phyloP scores from a whole-genome alignment of 2,797 vertebrate genomes.

The Zalophus californianus region DNA sequence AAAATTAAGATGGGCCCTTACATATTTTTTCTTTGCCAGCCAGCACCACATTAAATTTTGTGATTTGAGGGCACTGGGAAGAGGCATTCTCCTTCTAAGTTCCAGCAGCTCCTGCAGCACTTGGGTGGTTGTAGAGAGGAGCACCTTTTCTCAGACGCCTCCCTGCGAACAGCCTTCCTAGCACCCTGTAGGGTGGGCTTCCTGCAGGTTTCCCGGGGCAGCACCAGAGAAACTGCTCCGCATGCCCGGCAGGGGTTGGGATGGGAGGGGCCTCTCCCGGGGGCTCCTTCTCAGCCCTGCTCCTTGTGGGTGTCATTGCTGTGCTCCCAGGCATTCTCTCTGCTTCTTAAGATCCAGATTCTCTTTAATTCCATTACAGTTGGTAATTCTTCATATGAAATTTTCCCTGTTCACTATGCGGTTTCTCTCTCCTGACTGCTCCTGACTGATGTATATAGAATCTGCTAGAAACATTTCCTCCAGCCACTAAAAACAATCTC shows the following conservation, averaged over 20 bases:
- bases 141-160: background rate
- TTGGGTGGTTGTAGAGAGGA: background rate
- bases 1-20: background rate
- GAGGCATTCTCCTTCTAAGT: background rate
- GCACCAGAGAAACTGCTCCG: background rate
- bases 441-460: background rate
- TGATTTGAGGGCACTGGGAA: background rate
- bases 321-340: background rate
- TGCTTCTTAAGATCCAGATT: background rate
- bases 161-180: background rate
- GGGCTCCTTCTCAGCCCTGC: background rate
- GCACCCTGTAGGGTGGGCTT: background rate
- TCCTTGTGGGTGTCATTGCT: background rate
- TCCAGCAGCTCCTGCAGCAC: background rate
- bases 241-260: background rate
- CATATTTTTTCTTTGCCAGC: background rate
- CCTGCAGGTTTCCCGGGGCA: background rate
- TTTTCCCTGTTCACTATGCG: background rate
- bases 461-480: background rate
- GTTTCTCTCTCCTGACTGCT: background rate
- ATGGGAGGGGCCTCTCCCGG: background rate
- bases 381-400: background rate
- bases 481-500: background rate
- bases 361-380: background rate
- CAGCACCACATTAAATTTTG: background rate